Evolutionary conservation across 2,888 invertebrate species (phyloP).

Genomic region (Tipula helvola): DNA sequence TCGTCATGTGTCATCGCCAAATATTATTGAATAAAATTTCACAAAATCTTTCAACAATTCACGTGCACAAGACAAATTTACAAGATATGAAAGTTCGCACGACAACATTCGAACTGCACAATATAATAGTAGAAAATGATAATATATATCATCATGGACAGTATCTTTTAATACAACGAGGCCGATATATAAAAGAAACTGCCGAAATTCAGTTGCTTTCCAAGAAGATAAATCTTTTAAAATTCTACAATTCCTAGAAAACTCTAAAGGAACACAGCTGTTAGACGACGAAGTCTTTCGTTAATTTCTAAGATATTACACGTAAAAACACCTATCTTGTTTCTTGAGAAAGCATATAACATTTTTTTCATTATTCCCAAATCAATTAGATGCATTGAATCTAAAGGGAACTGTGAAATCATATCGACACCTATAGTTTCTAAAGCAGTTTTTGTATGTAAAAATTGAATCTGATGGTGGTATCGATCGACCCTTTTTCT

Average conservation of each 20-base stretch:
- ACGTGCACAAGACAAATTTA: background rate
- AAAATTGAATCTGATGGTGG: no score
- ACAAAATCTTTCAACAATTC: background rate
- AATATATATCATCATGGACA: background rate
- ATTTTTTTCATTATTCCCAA: background rate
- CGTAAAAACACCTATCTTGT: background rate
- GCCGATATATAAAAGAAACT: background rate
- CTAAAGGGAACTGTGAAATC: no score
- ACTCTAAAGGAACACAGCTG: background rate
- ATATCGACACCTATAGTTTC: no score
- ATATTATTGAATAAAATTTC: no score
- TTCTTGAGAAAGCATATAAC: background rate
- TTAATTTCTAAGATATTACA: background rate
- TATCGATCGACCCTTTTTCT: no score
- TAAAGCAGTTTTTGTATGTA: no score
- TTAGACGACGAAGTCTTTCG: background rate
- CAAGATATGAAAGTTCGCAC: background rate
- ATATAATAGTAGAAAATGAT: no score
- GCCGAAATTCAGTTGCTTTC: background rate
- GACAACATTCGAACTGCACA: background rate
- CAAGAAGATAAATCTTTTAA: background rate
- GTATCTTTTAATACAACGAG: background rate
- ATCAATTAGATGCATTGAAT: no score
- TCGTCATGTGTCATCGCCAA: background rate
- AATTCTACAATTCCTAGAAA: background rate